A percentile compares a stretch with the other conserved stretches of the same genome.
Evolutionary conservation across 2,113 vertebrate species (phyloP).

Genomic region (Anguilla japonica): DNA sequence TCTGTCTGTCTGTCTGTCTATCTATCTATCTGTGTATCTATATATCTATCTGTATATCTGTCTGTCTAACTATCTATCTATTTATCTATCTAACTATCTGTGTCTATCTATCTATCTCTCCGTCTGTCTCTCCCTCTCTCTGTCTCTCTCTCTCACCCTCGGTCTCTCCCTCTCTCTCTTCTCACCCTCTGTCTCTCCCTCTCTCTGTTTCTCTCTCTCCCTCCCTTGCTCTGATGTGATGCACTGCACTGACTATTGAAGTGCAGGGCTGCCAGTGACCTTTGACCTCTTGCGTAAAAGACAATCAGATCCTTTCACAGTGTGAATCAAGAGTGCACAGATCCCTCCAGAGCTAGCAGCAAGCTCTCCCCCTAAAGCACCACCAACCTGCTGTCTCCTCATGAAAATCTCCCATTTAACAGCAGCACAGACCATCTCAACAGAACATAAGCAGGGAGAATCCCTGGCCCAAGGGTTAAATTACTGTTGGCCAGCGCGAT

Average conservation of each 20-base stretch:
- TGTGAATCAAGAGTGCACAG: background rate
- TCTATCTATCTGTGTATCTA: too few relatives aligned
- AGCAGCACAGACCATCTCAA: too few relatives aligned
- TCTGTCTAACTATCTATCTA: too few relatives aligned
- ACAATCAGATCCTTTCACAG: background rate
- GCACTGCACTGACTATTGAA: conserved; percentile 36
- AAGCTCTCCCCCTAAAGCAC: too few relatives aligned
- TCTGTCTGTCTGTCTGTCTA: too few relatives aligned
- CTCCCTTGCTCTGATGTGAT: background rate
- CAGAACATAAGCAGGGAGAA: background rate
- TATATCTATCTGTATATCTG: too few relatives aligned
- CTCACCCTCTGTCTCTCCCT: background rate
- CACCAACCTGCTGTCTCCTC: background rate
- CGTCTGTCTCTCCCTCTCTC: too few relatives aligned
- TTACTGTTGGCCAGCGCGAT: background rate
- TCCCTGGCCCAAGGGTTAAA: background rate
- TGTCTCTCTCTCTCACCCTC: background rate
- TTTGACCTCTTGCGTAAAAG: background rate
- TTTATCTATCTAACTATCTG: too few relatives aligned
- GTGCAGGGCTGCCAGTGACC: background rate
- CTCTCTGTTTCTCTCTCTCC: background rate
- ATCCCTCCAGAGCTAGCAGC: background rate
- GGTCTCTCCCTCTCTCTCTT: background rate
- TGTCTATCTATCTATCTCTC: too few relatives aligned
- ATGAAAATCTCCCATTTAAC: background rate